These are phyloP conservation scores for Sebastes steindachneri DNA, from an alignment of 2,797 vertebrate species.

Conservation along the genomic window DNA sequence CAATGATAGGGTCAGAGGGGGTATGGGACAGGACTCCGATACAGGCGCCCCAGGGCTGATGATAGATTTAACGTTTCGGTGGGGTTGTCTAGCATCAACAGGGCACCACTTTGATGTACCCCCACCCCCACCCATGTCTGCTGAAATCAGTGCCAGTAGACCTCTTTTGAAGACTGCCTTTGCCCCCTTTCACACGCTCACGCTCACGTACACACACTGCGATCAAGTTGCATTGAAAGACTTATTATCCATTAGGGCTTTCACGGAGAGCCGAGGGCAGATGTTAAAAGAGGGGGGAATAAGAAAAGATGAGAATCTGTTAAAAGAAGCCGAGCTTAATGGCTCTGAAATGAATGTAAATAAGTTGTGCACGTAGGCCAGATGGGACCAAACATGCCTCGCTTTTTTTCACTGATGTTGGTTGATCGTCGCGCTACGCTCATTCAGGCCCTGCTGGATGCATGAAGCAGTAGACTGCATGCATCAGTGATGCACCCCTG, in stretches of 20 bases:
- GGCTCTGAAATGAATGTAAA: conserved; percentile 64
- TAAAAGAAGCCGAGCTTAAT: conserved; percentile 44
- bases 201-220: background rate
- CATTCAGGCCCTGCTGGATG: conserved; percentile 1
- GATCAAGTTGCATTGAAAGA: conserved; percentile 64
- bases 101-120: conserved; percentile 80
- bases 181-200: conserved; percentile 20
- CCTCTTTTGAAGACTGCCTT: conserved; percentile 69
- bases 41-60: conserved; percentile 66
- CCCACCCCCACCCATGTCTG: conserved; percentile 55
- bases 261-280: conserved; percentile 33
- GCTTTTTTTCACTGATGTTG: conserved; percentile 53
- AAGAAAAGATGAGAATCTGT: conserved; percentile 64
- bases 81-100: conserved; percentile 63
- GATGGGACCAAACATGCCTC: conserved; percentile 70
- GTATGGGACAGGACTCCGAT: conserved; percentile 60
- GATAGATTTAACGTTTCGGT: conserved; percentile 74
- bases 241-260: conserved; percentile 54
- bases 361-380: conserved; percentile 61
- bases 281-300: conserved; percentile 52
- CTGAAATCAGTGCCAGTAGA: conserved; percentile 76
- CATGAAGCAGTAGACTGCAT: background rate
- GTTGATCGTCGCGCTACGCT: conserved; percentile 5
- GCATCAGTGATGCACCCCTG: conserved; percentile 2
- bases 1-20: conserved; percentile 76